phyloP scores from a whole-genome alignment of 2,797 vertebrate species.

The Saxicola maurus region DNA sequence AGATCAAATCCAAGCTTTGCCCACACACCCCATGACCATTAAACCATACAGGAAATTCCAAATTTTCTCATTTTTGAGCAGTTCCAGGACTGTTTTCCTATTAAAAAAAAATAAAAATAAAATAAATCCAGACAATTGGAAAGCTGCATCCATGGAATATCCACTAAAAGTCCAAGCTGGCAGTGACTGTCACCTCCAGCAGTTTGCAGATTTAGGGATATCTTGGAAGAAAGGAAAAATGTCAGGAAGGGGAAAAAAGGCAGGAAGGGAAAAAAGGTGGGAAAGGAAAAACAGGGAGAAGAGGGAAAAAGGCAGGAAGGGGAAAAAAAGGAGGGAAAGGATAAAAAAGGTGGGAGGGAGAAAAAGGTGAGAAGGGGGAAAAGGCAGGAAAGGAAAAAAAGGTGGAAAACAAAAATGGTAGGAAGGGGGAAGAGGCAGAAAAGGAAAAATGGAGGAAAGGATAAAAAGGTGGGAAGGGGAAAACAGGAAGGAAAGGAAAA shows the following conservation, averaged over 20 bases:
- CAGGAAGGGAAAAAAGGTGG: too few relatives aligned
- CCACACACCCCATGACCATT: neutral
- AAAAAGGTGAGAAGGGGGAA: too few relatives aligned
- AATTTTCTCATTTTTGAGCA: neutral
- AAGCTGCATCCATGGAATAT: neutral
- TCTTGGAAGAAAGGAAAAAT: neutral
- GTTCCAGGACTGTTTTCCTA: neutral
- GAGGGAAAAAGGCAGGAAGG: too few relatives aligned
- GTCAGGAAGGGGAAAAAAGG: too few relatives aligned
- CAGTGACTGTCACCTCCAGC: neutral
- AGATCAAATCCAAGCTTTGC: neutral
- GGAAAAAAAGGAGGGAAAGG: too few relatives aligned
- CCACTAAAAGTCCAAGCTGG: neutral
- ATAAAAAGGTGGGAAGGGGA: too few relatives aligned
- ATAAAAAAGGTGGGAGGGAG: accelerated
- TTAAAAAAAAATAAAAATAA: too few relatives aligned
- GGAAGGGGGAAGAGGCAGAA: too few relatives aligned
- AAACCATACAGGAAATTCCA: neutral
- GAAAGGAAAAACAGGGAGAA: too few relatives aligned
- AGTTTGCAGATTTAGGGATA: neutral
- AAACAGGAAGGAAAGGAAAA: too few relatives aligned
- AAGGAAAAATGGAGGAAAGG: too few relatives aligned
- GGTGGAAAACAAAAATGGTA: too few relatives aligned
- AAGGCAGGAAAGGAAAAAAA: neutral
- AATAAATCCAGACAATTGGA: neutral